Base-by-base conservation (phyloP, 2,888 invertebrate species). In the Elmis aenea region DNA sequence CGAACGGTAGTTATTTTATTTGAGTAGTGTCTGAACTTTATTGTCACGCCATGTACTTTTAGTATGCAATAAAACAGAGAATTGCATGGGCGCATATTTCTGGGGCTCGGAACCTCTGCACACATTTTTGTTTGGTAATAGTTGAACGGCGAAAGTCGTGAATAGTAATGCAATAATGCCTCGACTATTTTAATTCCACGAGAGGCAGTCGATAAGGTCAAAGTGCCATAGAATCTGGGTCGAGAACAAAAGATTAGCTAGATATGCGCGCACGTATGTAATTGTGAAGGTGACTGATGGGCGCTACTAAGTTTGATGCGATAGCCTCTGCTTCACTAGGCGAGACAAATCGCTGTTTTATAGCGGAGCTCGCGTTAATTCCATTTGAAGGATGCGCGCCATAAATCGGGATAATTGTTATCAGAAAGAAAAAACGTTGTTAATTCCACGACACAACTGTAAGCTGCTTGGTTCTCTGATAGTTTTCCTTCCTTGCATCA, bases 401-500 rank as follows among this genome's bases (percentile, higher is more conserved):
- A 63, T 63, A 61, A 62, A 63, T 63, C 59, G 57, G 60, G 61
- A 62, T 62, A 62, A 61, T 60, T 61, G 61, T 62, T 61, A 62
- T 61, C 59, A 57, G 57, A 58, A 59, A 56, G 54, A 57, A 58
- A 54, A 59, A 59, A 48, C 49, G 33, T 30, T 26, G 37, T 33
- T 42, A 38, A 38, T 27, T 33, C 29, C 25, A 22, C 32, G 28
- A 32, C 41, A 41, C 18, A 36, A 35, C 41, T 41, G 32, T 36
- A 41, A 41, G 32, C 41, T 24, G 26, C 31, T 27, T 21, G 24
- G 22, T 31, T 34, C 33, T 29, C 35, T 26, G 36, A 41, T 32
- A 36, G 35, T 40, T 40, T 38, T 27, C 31, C 25, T 31, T 38
- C 26, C n/a, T 25, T 11, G 14, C 26, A 31, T 40, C 29, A 27